Evolutionary conservation across 2,888 invertebrate species (phyloP), one percentile per base, ranked within the genome.

Genomic region (Dicranocentrus wangi): DNA sequence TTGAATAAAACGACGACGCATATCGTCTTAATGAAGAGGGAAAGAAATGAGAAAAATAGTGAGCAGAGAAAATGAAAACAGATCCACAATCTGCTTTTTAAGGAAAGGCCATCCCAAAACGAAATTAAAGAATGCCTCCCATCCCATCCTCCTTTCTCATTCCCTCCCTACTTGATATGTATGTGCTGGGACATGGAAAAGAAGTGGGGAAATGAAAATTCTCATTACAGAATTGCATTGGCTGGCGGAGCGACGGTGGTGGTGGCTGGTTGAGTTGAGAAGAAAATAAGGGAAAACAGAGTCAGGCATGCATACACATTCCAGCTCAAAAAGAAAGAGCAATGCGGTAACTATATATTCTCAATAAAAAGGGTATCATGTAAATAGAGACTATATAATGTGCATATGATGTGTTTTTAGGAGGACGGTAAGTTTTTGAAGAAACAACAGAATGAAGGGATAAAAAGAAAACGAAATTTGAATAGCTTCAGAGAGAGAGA

Each of bases 381-480:
- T 43, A 71, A 27, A 55, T 61, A 47, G 17, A 71, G 7, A 47
- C 10, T 47, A n/a, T 25, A n/a, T 68, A n/a, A 53, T 39, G 15
- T 55, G 21, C 21, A 61, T 60, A 15, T 71, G 42, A 53, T 53
- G 15, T 51, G 19, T 17, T 2, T 51, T 2, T 55, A 55, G 21
- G 25, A 76, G 42, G 60, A 76, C 32, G 32, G 43, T 39, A 61
- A 76, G 47, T 76, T 76, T 75, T n/a, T 17, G 60, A 68, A 68
- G 76, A 76, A 68, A 68, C 76, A 77, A 69, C 53, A 69, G 53
- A 68, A 58, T n/a, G 28, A 28, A 21, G 43, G 76, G 69, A 77
- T 69, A 77, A 77, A 77, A 63, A 77, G 63, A 69, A 28, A 39
- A 71, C 39, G 61, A 69, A 76, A 70, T 70, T 70, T 61, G 77